A percentile compares a stretch with the other conserved stretches of the same genome.
These are phyloP conservation scores for Hydrochoerus hydrochaeris DNA, from an alignment of 2,113 vertebrate genomes.

Conservation along the genomic window DNA sequence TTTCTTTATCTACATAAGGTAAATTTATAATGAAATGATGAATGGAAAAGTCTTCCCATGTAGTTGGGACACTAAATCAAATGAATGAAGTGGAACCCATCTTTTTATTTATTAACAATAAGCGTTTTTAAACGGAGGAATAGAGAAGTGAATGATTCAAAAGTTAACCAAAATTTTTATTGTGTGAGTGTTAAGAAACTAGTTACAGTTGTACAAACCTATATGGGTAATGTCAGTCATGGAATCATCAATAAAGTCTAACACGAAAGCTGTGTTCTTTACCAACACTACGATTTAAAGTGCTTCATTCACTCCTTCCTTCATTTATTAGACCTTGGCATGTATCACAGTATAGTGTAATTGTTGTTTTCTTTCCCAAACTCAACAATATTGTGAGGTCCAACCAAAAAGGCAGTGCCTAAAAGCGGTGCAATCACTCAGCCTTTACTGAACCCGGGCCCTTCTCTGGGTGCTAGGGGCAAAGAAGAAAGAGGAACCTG, in stretches of 20 bases:
- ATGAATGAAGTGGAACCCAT: not conserved
- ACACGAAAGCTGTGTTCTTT: not conserved
- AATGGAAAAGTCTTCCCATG: not conserved
- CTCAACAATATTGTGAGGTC: not conserved
- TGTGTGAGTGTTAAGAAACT: not conserved
- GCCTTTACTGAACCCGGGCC: not conserved
- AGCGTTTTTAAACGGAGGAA: not conserved
- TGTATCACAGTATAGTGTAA: not conserved
- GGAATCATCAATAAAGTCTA: not conserved
- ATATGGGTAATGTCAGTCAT: not conserved
- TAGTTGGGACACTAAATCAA: not conserved
- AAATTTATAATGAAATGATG: slow-evolving; percentile 1
- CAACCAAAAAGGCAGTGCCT: not conserved
- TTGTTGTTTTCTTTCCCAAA: not conserved
- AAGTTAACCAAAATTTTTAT: not conserved
- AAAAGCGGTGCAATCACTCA: not conserved
- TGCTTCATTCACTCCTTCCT: not conserved
- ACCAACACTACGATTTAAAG: not conserved
- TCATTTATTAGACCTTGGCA: not conserved
- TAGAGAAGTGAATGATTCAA: not conserved
- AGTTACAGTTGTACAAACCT: not conserved
- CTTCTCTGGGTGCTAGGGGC: not conserved
- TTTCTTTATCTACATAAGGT: not conserved
- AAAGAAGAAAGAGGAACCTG: not conserved
- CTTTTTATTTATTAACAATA: not conserved